Percentiles rank a stretch among this genome's conserved stretches.
phyloP scores from a whole-genome alignment of 1,140 invertebrate genomes.

The Drosophila azteca region DNA sequence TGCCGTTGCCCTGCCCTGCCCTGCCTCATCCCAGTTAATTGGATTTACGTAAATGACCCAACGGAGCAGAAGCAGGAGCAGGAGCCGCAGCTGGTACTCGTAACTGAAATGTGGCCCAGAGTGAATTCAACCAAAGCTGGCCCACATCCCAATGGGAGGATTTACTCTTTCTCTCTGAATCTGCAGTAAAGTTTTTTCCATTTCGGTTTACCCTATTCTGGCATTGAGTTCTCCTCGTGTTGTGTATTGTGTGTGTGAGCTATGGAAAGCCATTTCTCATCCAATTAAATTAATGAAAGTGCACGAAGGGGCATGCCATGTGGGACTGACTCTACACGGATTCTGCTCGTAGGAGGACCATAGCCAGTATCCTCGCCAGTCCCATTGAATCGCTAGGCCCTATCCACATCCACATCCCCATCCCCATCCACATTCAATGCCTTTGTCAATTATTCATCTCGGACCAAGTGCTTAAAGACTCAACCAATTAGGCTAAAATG shows the following conservation, averaged over 20 bases:
- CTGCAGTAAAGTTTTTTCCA: slow-evolving; percentile 23
- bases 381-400: slow-evolving; percentile 28
- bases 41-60: slow-evolving; percentile 60
- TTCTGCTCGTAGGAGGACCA: too few relatives aligned
- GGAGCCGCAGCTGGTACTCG: background rate
- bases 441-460: slow-evolving; percentile 39
- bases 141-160: slow-evolving; percentile 5
- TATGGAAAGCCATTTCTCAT: slow-evolving; percentile 54
- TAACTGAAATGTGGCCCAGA: slow-evolving; percentile 12
- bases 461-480: slow-evolving; percentile 47
- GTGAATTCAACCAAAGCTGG: too few relatives aligned
- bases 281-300: slow-evolving; percentile 65
- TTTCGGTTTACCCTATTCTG: background rate
- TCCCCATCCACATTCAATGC: background rate
- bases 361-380: background rate
- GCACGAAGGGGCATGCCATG: slow-evolving; percentile 15
- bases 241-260: slow-evolving; percentile 10
- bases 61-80: too few relatives aligned
- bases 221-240: background rate
- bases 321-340: too few relatives aligned
- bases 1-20: background rate
- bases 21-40: slow-evolving; percentile 54
- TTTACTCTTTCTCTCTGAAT: slow-evolving; percentile 15
- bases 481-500: slow-evolving; percentile 78
- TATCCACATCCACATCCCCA: too few relatives aligned